Base-by-base conservation (phyloP, 2,888 invertebrate genomes). In the Catocala fraxini region DNA sequence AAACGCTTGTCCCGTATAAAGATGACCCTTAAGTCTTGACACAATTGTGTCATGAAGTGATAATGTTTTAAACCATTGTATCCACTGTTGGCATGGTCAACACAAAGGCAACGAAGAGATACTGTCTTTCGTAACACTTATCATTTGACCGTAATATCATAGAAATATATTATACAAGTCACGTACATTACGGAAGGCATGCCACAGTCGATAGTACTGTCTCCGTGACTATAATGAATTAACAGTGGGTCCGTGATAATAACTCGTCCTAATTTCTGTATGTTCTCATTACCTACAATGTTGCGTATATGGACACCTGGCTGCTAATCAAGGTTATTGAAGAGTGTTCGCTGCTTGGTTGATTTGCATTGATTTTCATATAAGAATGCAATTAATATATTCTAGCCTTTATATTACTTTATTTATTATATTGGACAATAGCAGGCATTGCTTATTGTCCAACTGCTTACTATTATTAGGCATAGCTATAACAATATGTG, bases 281-380 rank as follows among this genome's bases (percentile, higher is more conserved):
- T 63, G 69, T 63, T 58, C 72, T 70, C 70, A 69, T 80, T 73
- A 73, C 77, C 67, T 65, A 76, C 65, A 71, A 62, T 35, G 42
- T 9, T 47, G 48, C 69, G 61, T 63, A 63, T 64, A 73, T 63
- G 62, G 68, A 66, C 62, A 48, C 53, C 56, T 51, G 59, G 47
- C 25, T 57, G 42, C 10, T 62, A 61, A 59, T 56, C 5, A 53
- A 56, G 49, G 35, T 56, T 35, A 12, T n/a, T 10, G 13, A 35
- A 15, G n/a, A n/a, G 33, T 25, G 25, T 9, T 9, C 25, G 25
- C 4, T 39, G 45, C 39, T 51, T 51, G 7, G 51, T 15, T 45
- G 6, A 41, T 39, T 39, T 39, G 6, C 35, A 39, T 39, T 39
- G 35, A 39, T 39, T 39, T 39, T 25, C 25, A 25, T 25, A 25